Evolutionary conservation across 2,113 vertebrate species (phyloP).

Genomic region (Cyphomyrus plagiostoma): DNA sequence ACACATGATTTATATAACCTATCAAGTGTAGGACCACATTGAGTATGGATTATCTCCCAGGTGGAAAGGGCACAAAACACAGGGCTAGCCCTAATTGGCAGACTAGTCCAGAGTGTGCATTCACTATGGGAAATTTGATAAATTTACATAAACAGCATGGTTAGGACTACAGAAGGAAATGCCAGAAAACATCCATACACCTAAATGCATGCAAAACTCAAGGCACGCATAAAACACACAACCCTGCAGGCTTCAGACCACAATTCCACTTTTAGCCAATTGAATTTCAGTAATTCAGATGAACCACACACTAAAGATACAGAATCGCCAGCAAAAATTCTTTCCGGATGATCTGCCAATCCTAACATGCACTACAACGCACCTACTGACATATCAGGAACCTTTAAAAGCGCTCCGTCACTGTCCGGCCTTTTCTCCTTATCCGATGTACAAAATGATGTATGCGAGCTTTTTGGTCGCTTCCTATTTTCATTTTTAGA

Average conservation of each 20-base stretch:
- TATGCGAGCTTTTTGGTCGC: neutral
- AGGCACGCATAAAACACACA: neutral
- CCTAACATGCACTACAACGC: neutral
- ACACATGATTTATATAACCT: neutral
- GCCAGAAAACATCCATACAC: neutral
- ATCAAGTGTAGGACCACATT: neutral
- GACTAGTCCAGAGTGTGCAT: neutral
- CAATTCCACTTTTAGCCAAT: neutral
- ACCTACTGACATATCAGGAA: neutral
- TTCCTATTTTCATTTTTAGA: neutral
- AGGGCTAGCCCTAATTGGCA: neutral
- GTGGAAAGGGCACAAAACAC: neutral
- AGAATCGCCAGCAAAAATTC: neutral
- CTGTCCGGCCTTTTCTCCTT: neutral
- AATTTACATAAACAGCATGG: neutral
- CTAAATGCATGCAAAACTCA: neutral
- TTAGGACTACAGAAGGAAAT: neutral
- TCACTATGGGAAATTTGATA: neutral
- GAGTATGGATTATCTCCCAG: neutral
- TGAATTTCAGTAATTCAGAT: neutral
- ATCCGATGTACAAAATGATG: neutral
- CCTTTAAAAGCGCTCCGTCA: neutral
- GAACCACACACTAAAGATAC: neutral
- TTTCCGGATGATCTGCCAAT: neutral
- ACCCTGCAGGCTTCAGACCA: neutral